Evolutionary conservation across 2,113 vertebrate genomes (phyloP).

Genomic region (Dromiciops gliroides): DNA sequence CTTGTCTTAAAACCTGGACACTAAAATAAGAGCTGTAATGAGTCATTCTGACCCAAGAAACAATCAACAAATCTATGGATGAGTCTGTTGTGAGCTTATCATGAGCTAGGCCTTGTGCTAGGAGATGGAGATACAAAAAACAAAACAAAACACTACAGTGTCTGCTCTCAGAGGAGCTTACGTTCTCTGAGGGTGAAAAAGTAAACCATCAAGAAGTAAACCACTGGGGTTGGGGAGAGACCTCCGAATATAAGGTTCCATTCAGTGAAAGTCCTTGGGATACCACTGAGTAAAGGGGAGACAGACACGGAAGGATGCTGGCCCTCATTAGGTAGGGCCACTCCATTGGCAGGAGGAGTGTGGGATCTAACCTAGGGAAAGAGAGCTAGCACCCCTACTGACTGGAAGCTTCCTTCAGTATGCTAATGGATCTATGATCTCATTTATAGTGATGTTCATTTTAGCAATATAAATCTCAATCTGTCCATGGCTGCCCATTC

Average conservation of each 20-base stretch:
- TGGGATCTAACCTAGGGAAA: not conserved
- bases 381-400: not conserved
- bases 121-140: not conserved
- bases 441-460: not conserved
- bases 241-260: not conserved
- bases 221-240: not conserved
- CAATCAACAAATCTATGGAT: not conserved
- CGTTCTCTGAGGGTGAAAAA: not conserved
- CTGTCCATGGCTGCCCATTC: not conserved
- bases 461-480: not conserved
- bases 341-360: not conserved
- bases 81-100: not conserved
- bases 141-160: not conserved
- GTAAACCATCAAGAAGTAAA: not conserved
- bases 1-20: not conserved
- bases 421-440: not conserved
- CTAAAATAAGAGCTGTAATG: not conserved
- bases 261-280: not conserved
- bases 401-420: not conserved
- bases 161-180: not conserved
- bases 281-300: not conserved
- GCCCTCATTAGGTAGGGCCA: not conserved
- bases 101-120: not conserved
- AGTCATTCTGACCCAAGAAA: not conserved
- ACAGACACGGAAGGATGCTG: not conserved